These are phyloP conservation scores for Lepidurus arcticus DNA, from an alignment of 1,140 invertebrate genomes.

Conservation along the genomic window DNA sequence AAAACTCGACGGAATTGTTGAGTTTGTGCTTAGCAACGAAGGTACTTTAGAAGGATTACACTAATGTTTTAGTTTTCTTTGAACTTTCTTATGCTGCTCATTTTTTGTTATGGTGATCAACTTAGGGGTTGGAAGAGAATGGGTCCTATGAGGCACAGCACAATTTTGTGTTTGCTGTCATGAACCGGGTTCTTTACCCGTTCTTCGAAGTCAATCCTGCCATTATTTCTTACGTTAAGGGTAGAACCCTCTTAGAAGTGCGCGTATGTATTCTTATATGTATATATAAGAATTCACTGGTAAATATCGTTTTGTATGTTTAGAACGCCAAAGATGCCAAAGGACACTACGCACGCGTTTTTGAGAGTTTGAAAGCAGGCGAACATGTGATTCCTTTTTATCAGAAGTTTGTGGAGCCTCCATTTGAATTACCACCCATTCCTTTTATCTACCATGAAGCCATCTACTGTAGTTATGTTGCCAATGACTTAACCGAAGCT, in stretches of 20 bases:
- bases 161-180: background rate
- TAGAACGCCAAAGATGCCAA: background rate
- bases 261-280: background rate
- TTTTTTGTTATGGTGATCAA: background rate
- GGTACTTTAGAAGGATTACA: background rate
- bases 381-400: background rate
- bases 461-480: background rate
- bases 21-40: background rate
- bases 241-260: background rate
- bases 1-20: background rate
- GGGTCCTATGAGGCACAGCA: background rate
- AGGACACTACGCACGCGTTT: background rate
- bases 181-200: background rate
- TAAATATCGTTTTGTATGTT: background rate
- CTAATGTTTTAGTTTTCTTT: background rate
- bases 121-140: background rate
- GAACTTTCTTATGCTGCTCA: background rate
- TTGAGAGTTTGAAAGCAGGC: background rate
- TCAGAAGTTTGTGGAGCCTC: background rate
- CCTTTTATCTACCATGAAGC: conserved; percentile 6
- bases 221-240: background rate
- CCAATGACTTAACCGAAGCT: background rate
- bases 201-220: background rate
- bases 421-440: background rate
- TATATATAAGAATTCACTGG: background rate